A percentile compares a stretch with the other conserved stretches of the same genome.
Evolutionary conservation across 2,113 vertebrate species (phyloP).

Genomic region (Okapia johnstoni): DNA sequence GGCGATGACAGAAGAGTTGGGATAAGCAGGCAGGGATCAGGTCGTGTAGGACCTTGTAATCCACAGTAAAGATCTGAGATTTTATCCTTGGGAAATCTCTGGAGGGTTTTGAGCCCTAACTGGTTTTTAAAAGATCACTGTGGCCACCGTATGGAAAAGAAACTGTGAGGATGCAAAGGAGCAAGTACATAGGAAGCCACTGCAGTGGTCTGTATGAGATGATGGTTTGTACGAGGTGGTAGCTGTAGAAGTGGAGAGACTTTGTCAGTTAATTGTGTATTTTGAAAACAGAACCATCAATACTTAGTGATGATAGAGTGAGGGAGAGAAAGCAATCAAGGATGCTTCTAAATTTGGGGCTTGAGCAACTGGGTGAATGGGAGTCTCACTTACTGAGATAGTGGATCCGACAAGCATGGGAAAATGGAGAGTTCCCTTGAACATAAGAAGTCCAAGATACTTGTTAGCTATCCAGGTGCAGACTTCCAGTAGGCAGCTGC

Average conservation of each 20-base stretch:
- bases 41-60: fast-evolving
- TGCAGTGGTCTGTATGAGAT: fast-evolving
- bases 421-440: neutral
- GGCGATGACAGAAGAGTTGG: too few relatives aligned
- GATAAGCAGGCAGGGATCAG: neutral
- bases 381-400: neutral
- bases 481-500: neutral
- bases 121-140: neutral
- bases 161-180: neutral
- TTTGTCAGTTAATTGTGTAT: too few relatives aligned
- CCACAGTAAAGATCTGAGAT: neutral
- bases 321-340: neutral
- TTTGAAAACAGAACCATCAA: neutral
- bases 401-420: neutral
- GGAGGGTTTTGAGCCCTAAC: neutral
- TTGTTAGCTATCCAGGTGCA: neutral
- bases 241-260: neutral
- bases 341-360: neutral
- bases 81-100: neutral
- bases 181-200: neutral
- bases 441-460: neutral
- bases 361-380: neutral
- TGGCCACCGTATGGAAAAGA: neutral
- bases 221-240: neutral
- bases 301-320: neutral